phyloP scores from a whole-genome alignment of 2,888 invertebrate species.

The Lasius fuliginosus region DNA sequence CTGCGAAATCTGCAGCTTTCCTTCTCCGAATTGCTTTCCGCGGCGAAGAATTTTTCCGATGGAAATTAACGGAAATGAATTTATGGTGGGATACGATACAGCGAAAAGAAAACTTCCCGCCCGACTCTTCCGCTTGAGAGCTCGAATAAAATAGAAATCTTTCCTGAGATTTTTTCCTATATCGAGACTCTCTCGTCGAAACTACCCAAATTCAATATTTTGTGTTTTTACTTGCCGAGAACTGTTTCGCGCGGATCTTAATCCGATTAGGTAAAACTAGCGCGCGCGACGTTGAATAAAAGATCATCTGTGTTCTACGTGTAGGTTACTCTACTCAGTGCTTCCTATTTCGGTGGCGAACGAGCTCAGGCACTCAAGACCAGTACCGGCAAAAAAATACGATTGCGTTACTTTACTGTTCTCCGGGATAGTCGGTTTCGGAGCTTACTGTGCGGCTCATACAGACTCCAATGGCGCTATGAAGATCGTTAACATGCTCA shows the following conservation, averaged over 20 bases:
- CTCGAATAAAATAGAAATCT: neutral
- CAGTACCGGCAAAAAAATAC: constrained; percentile 95
- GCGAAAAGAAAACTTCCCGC: neutral
- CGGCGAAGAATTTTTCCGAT: constrained; percentile 41
- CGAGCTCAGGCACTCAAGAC: constrained; percentile 96
- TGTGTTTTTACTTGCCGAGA: neutral
- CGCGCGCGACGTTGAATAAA: constrained; percentile 39
- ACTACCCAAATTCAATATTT: constrained; percentile 33
- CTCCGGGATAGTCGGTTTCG: constrained; percentile 97
- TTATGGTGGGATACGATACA: constrained; percentile 20
- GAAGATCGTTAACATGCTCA: constrained; percentile 98
- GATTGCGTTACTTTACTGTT: constrained; percentile 97
- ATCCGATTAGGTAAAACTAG: constrained; percentile 39
- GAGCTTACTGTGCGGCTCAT: constrained; percentile 95
- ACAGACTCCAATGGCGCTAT: constrained; percentile 97
- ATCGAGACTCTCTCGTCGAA: constrained; percentile 2
- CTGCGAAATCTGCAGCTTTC: constrained; percentile 35
- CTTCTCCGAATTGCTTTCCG: constrained; percentile 49
- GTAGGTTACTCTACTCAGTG: constrained; percentile 96
- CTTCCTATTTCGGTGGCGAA: constrained; percentile 98
- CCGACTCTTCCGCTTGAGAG: neutral
- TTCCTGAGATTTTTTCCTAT: constrained; percentile 5
- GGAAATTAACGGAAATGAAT: constrained; percentile 55
- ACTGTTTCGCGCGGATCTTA: constrained; percentile 26
- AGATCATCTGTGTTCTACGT: constrained; percentile 11